Conservation (phyloP, 2,888 invertebrate species). For the Gari tellinella region DNA sequence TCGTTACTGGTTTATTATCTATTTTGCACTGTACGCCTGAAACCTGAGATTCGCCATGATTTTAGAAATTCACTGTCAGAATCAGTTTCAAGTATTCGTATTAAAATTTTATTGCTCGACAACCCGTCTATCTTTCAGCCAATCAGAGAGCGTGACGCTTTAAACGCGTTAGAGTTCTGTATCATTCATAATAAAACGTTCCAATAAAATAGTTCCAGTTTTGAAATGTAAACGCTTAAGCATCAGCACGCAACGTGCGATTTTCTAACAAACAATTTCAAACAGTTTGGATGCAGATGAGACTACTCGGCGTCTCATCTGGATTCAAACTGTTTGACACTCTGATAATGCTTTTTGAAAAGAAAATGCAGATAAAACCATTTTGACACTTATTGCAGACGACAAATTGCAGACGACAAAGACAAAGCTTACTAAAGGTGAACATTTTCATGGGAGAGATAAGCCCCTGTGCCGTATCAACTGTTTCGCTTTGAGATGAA, state of each 20-base stretch:
- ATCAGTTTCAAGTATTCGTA: slow-evolving; percentile 16
- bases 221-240: slow-evolving; percentile 4
- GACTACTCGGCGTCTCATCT: no score
- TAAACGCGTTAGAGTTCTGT: slow-evolving; percentile 1
- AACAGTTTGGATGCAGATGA: no score
- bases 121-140: not conserved
- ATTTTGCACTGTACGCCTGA: slow-evolving; percentile 54
- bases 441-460: slow-evolving; percentile 6
- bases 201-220: slow-evolving; percentile 4
- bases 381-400: no score
- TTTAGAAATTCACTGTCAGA: slow-evolving; percentile 38
- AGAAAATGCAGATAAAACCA: no score
- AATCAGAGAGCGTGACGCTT: slow-evolving; percentile 5
- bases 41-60: slow-evolving; percentile 35
- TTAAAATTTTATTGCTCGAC: slow-evolving; percentile 15
- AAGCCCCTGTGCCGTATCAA: not conserved
- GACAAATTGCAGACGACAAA: no score
- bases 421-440: no score
- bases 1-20: slow-evolving; percentile 53
- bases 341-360: no score
- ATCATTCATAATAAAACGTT: slow-evolving; percentile 9
- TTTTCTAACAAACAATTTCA: no score
- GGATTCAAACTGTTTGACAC: no score
- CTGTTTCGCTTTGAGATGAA: not conserved
- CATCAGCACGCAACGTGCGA: no score